A percentile compares a stretch with the other conserved stretches of the same genome.
These are phyloP conservation scores for Nanorana parkeri DNA, from an alignment of 2,113 vertebrate genomes.

Conservation along the genomic window DNA sequence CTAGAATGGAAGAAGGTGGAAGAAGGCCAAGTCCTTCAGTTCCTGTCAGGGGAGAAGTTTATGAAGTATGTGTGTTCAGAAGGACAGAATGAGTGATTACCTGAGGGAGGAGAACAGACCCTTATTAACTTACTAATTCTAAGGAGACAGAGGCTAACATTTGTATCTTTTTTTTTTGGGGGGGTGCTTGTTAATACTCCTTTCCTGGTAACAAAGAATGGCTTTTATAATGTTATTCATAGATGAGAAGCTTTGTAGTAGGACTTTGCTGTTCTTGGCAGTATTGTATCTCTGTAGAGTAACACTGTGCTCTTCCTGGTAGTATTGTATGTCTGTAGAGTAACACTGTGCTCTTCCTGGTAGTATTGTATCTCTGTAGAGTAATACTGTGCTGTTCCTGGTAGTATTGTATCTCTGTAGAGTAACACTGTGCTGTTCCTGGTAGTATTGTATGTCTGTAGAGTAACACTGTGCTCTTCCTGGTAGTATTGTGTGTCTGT, in stretches of 20 bases:
- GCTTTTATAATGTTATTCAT: too few species aligned
- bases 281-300: too few species aligned
- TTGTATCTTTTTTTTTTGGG: too few species aligned
- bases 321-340: background rate
- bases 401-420: too few species aligned
- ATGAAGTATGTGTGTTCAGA: conserved; percentile 66
- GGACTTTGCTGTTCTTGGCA: background rate
- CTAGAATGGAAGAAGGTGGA: conserved; percentile 76
- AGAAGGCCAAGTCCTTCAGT: conserved; percentile 73
- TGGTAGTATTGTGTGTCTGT: background rate
- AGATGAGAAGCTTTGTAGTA: too few species aligned
- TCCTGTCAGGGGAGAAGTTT: conserved; percentile 67
- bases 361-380: background rate
- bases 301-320: background rate
- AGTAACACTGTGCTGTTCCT: background rate
- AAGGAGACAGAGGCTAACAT: too few species aligned
- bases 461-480: background rate
- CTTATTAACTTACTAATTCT: too few species aligned
- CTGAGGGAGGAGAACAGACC: too few species aligned
- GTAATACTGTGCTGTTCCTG: background rate
- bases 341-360: background rate
- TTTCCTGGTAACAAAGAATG: too few species aligned
- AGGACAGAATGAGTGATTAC: too few species aligned
- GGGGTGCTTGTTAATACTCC: too few species aligned
- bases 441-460: too few species aligned